Conservation (phyloP, 2,113 vertebrate species). For the Hydrolagus affinis region DNA sequence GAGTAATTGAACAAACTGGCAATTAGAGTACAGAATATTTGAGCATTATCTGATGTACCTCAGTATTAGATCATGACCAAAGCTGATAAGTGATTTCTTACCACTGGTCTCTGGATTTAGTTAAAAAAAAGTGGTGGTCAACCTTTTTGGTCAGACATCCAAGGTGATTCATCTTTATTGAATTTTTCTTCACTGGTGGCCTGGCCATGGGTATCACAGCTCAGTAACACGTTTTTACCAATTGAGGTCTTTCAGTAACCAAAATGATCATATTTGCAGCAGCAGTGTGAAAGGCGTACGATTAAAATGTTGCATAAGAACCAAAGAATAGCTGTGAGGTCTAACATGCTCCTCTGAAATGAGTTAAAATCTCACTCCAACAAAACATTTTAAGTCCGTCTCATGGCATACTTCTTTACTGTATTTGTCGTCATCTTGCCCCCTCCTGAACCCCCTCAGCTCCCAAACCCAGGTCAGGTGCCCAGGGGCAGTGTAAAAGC, state of each 20-base stretch:
- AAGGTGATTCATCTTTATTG: no score
- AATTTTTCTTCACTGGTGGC: no score
- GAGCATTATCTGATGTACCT: not conserved
- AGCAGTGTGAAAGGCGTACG: no score
- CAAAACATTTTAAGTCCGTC: no score
- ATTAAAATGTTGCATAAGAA: not conserved
- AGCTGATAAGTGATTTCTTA: not conserved
- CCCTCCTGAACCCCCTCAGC: no score
- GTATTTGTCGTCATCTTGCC: no score
- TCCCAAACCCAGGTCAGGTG: no score
- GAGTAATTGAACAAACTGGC: not conserved
- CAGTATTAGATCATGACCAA: not conserved
- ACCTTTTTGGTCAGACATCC: no score
- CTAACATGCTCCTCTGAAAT: no score
- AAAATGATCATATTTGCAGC: not conserved
- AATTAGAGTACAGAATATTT: not conserved
- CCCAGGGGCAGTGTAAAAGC: no score
- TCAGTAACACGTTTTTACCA: not conserved
- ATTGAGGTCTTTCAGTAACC: not conserved
- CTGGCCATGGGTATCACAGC: not conserved
- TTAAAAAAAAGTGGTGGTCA: not conserved
- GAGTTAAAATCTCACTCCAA: no score
- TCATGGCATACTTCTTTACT: no score
- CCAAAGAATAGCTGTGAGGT: not conserved
- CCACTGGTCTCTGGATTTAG: not conserved